These are phyloP conservation scores for Scytalopus superciliaris DNA, from an alignment of 2,113 vertebrate species.

Conservation along the genomic window DNA sequence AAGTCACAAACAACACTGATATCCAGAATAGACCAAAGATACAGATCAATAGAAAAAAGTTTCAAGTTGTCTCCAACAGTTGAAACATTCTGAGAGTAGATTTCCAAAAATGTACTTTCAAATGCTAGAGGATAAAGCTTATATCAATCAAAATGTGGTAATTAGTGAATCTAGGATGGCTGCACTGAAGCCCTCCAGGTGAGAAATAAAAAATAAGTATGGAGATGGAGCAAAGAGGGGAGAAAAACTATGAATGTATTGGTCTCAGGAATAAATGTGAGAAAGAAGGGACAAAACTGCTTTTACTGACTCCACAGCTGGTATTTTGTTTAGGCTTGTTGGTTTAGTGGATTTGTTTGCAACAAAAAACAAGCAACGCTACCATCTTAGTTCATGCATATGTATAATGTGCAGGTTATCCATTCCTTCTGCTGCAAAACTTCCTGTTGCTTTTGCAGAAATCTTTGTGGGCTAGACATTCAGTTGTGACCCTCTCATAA, in stretches of 20 bases:
- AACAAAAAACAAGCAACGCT: not conserved
- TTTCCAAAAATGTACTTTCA: not conserved
- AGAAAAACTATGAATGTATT: fast-evolving
- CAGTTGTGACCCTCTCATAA: not conserved
- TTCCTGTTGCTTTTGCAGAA: not conserved
- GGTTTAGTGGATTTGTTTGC: too few relatives aligned
- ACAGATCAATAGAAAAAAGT: not conserved
- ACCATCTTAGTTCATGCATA: not conserved
- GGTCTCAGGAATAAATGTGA: not conserved
- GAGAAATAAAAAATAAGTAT: not conserved
- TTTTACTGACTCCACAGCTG: not conserved
- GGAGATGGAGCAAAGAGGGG: not conserved
- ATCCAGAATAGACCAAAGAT: slow-evolving; percentile 2
- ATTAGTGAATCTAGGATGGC: fast-evolving
- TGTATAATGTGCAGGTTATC: not conserved
- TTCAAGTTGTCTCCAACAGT: not conserved
- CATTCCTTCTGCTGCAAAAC: not conserved
- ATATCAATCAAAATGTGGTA: not conserved
- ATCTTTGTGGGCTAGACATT: not conserved
- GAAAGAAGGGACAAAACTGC: not conserved
- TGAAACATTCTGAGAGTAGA: not conserved
- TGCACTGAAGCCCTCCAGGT: not conserved
- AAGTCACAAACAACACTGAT: not conserved
- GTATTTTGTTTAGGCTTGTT: not conserved
- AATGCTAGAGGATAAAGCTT: not conserved